Evolutionary conservation across 2,113 vertebrate genomes (phyloP), one percentile per base, ranked within the genome.

Genomic region (Varanus salvator): DNA sequence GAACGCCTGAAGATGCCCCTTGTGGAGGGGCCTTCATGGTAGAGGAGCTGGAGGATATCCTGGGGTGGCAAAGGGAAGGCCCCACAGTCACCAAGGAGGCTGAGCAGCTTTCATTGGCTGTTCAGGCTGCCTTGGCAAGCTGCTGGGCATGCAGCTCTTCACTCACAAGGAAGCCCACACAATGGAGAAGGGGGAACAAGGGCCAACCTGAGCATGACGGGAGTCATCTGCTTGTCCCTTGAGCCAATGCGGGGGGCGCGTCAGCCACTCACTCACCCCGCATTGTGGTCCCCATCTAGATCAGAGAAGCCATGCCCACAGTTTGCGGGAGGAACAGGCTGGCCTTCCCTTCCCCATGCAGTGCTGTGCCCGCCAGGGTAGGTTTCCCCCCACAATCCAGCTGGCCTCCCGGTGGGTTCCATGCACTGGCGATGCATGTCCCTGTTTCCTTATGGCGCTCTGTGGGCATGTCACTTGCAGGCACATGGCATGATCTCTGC

Each of bases 1-100:
- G 97, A 98, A 34, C 97, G 97, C 82, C 97, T 96, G 94, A 98
- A 98, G 93, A 98, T 97, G 57, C 98, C 97, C 50, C 91, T 95
- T 0, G 97, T 98, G 68, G 96, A 95, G 15, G 97, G 97, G 38
- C 97, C 97, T 89, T 98, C 95, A 0, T 96, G 95, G 91, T 97
- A 98, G 50, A 98, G 93, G 57, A 98, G 92, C 14, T 96, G 94
- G 52, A 98, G 96, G 95, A 98, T 96, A 86, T 97, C 97, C 97
- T 98, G 50, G 64, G 4, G n/a, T 38, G 60, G 87, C 52, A 89
- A 91, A 95, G 57, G 81, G 91, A 93, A 96, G 52, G 1, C 11
- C 88, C 89, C 38, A 64, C 71, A 25, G 68, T 80, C 14, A 17
- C 38, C 50, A 48, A 66, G 12, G 48, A 50, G 1, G 1, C 44